Evolutionary conservation across 2,888 invertebrate species (phyloP), one percentile per base, ranked within the genome.

Genomic region (Sphaerophoria taeniata): DNA sequence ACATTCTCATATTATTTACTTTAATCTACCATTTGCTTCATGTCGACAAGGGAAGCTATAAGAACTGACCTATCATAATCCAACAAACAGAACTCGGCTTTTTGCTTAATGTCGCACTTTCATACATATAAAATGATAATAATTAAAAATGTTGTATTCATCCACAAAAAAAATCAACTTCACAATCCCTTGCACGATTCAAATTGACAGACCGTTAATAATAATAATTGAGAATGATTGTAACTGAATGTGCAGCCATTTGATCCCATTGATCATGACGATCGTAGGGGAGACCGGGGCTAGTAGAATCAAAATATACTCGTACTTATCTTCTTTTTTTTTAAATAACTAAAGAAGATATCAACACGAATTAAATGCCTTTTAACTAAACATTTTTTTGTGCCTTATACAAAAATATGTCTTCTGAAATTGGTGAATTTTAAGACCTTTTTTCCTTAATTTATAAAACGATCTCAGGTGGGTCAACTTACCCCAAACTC

Each of bases 191-290:
- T 51, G 12, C 49, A 58, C 39, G 39, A 14, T 56, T 58, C 16
- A 4, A 65, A 60, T 55, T 43, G 67, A 24, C 16, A 31, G 69
- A 49, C 34, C 63, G 63, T 79, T 79, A 69, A 47, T 72, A 71
- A 51, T 73, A 78, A 65, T 83, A 83, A 83, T 78, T 83, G 78
- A 79, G 74, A 36, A 36, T 65, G 73, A 74, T 74, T 78, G 83
- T 70, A 3, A 47, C 12, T 74, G 78, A 74, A 74, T 79, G 65
- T 74, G 73, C 55, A 74, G 47, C 45, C 78, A 78, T 71, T 83
- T 83, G 83, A 83, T 83, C 83, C 78, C 83, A 83, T 83, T 78
- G 74, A 79, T 83, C 82, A 77, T 73, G 77, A 77, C 69, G 39
- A 58, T 39, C 49, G 49, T 39, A n/a, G n/a, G n/a, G n/a, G n/a